Conservation (phyloP, 2,797 vertebrate genomes). For the Hafferia zeledoni region DNA sequence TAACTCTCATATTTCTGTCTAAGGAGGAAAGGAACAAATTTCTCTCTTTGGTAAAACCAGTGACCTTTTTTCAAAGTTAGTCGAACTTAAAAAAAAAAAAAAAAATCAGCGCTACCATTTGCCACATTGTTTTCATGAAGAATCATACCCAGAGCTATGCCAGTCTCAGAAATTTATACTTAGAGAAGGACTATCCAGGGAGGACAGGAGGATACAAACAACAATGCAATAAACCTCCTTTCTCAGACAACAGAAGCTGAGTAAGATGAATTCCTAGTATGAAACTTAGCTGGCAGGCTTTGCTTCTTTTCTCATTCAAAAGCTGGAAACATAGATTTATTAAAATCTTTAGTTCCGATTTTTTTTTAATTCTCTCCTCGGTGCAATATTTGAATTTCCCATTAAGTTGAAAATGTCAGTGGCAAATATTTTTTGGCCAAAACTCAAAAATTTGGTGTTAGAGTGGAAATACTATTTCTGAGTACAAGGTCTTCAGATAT, state of each 20-base stretch:
- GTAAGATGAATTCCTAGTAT: neutral
- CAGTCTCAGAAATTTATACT: neutral
- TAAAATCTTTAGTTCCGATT: neutral
- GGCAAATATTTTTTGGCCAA: neutral
- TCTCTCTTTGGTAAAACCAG: neutral
- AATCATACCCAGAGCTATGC: neutral
- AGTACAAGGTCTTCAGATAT: neutral
- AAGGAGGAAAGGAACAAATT: neutral
- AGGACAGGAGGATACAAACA: neutral
- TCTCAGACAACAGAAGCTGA: neutral
- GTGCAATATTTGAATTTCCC: neutral
- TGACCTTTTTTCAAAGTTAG: neutral
- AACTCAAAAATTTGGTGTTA: neutral
- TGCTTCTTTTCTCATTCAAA: neutral
- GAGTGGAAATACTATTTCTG: neutral
- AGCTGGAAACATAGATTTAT: neutral
- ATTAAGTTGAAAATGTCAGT: neutral
- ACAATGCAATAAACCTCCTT: neutral
- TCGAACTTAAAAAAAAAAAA: neutral
- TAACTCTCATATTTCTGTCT: neutral
- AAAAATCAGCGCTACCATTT: neutral
- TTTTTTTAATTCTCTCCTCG: neutral
- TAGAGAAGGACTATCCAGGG: neutral
- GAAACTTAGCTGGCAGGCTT: neutral
- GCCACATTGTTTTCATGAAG: neutral